Evolutionary conservation across 1,140 invertebrate species (phyloP).

Genomic region (Trachelipus rathkii): DNA sequence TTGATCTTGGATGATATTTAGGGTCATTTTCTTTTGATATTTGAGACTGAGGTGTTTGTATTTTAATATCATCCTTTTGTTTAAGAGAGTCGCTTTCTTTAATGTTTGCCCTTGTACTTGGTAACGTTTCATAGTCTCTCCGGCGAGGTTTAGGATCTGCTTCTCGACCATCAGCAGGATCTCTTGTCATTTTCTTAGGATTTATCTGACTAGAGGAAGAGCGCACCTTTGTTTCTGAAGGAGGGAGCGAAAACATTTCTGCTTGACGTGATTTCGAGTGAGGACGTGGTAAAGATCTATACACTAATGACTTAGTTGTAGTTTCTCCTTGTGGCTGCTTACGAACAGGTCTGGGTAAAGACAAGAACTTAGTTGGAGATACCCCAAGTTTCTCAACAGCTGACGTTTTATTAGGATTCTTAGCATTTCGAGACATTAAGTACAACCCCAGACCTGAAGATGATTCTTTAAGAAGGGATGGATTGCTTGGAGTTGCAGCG

Average conservation of each 20-base stretch:
- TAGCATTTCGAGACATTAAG: conserved; percentile 24
- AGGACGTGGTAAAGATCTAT: conserved; percentile 21
- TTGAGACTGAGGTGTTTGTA: background rate
- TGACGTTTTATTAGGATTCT: conserved; percentile 19
- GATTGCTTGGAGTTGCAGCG: conserved; percentile 22
- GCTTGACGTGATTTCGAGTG: background rate
- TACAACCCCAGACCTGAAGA: conserved; percentile 26
- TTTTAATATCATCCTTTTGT: background rate
- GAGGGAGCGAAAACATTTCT: background rate
- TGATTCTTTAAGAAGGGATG: conserved; percentile 13
- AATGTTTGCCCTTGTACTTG: background rate
- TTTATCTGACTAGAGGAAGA: background rate
- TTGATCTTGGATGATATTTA: background rate
- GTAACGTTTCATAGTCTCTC: background rate
- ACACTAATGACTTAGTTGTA: conserved; percentile 22
- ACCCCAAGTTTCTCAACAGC: conserved; percentile 26
- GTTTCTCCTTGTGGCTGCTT: background rate
- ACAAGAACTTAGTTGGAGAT: conserved; percentile 4
- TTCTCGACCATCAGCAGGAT: conserved; percentile 2
- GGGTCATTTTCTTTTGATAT: background rate
- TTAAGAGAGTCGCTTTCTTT: background rate
- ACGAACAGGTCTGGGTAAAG: background rate
- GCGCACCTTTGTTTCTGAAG: background rate
- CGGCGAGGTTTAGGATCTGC: background rate
- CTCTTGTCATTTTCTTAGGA: background rate